phyloP scores from a whole-genome alignment of 92 coral and sea anemone species.

The Micromussa lordhowensis region DNA sequence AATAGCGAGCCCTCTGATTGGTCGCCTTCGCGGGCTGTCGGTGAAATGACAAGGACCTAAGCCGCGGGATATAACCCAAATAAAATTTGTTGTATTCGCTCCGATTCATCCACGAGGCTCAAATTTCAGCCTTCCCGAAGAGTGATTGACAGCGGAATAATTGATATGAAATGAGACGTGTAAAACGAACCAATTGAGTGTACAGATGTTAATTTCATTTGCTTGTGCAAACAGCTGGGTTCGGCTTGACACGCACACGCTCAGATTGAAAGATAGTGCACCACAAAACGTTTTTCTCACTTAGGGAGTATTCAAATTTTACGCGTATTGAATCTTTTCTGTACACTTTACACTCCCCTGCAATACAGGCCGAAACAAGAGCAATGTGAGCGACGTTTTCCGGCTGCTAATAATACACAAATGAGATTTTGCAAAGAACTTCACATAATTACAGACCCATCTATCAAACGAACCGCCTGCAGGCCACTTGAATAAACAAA shows the following conservation, averaged over 20 bases:
- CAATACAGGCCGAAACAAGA: conserved; percentile 22
- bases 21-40: conserved; percentile 35
- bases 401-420: conserved; percentile 30
- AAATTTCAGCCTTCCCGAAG: conserved; percentile 31
- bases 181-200: conserved; percentile 45
- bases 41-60: conserved; percentile 69
- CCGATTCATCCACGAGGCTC: conserved; percentile 48
- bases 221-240: conserved; percentile 55
- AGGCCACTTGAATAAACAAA: conserved; percentile 39
- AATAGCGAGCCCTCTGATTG: conserved; percentile 64
- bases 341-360: conserved; percentile 5
- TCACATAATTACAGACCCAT: conserved; percentile 52
- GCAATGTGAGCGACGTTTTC: conserved; percentile 18
- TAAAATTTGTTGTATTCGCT: conserved; percentile 55
- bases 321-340: conserved; percentile 33
- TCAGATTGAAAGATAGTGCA: conserved; percentile 16
- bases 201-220: conserved; percentile 50
- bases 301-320: conserved; percentile 29
- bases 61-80: conserved; percentile 77
- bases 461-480: conserved; percentile 41
- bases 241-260: conserved; percentile 38
- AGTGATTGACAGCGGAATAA: conserved; percentile 44
- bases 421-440: conserved; percentile 53
- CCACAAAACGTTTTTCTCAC: not conserved
- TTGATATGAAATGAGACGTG: conserved; percentile 52